Percentiles rank a stretch among this genome's conserved stretches.
Conservation (phyloP, 2,888 invertebrate genomes). For the Herminia tarsipennalis region DNA sequence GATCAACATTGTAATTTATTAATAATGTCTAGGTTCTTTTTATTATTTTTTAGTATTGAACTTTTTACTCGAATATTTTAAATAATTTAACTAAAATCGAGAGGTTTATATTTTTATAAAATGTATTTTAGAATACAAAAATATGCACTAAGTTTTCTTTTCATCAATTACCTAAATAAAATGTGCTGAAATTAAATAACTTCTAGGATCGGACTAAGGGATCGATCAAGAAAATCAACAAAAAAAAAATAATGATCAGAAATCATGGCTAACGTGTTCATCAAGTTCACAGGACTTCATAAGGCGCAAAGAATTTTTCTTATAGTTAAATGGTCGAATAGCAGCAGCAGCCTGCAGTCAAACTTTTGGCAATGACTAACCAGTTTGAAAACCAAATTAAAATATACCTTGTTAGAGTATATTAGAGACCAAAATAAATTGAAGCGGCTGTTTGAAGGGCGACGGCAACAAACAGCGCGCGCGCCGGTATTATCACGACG, state of each 20-base stretch:
- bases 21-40: too few relatives aligned
- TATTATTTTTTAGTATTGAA: too few relatives aligned
- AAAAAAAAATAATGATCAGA: conserved; percentile 59
- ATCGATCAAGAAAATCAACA: conserved; percentile 16
- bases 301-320: conserved; percentile 48
- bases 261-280: conserved; percentile 77
- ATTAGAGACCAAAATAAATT: conserved; percentile 23
- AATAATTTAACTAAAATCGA: too few relatives aligned
- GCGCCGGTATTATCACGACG: conserved; percentile 31
- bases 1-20: too few relatives aligned
- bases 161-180: too few relatives aligned
- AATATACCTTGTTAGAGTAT: fast-evolving
- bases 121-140: too few relatives aligned
- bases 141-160: too few relatives aligned
- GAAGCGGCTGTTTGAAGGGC: neutral
- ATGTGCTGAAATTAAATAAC: conserved; percentile 1
- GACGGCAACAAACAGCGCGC: conserved; percentile 29
- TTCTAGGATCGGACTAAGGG: conserved; percentile 1
- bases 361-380: conserved; percentile 22
- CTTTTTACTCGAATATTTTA: too few relatives aligned
- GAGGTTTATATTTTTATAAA: too few relatives aligned
- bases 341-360: neutral
- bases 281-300: conserved; percentile 69
- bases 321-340: conserved; percentile 7
- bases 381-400: neutral